These are phyloP conservation scores for Stegastes partitus DNA, from an alignment of 2,113 vertebrate genomes.

Conservation along the genomic window DNA sequence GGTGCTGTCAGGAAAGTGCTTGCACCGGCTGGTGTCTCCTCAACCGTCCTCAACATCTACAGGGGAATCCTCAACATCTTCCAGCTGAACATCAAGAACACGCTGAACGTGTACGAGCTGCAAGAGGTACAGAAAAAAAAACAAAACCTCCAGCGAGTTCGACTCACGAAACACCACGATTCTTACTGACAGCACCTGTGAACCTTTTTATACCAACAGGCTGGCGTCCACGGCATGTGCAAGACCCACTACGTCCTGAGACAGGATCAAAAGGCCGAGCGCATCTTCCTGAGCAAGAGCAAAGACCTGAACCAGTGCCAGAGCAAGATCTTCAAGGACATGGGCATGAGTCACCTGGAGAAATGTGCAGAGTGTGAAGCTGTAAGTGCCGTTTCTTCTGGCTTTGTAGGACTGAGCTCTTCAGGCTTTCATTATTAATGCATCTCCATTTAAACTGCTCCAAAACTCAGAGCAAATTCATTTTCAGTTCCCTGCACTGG, in stretches of 20 bases:
- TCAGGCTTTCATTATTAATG: no score
- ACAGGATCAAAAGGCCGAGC: conserved; percentile 79
- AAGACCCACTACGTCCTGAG: conserved; percentile 86
- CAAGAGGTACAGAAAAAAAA: conserved; percentile 81
- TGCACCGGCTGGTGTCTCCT: conserved; percentile 76
- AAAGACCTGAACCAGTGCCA: conserved; percentile 88
- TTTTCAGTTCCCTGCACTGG: no score
- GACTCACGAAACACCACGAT: neutral
- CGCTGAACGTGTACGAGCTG: conserved; percentile 85
- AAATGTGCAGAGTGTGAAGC: conserved; percentile 70
- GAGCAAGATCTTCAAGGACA: conserved; percentile 82
- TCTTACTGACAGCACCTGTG: neutral
- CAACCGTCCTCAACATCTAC: conserved; percentile 82
- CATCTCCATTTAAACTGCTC: no score
- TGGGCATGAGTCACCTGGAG: conserved; percentile 83
- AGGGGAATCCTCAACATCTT: conserved; percentile 86
- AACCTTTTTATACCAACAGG: conserved; percentile 68
- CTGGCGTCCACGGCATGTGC: conserved; percentile 88
- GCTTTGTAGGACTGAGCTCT: no score
- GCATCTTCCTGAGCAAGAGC: conserved; percentile 82
- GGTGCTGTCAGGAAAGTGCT: conserved; percentile 84
- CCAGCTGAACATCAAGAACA: conserved; percentile 87
- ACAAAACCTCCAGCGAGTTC: neutral
- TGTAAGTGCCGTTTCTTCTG: conserved; percentile 67
- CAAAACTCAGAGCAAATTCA: no score